Evolutionary conservation across 1,140 invertebrate species (phyloP).

Genomic region (Aphelenchoides avenae): DNA sequence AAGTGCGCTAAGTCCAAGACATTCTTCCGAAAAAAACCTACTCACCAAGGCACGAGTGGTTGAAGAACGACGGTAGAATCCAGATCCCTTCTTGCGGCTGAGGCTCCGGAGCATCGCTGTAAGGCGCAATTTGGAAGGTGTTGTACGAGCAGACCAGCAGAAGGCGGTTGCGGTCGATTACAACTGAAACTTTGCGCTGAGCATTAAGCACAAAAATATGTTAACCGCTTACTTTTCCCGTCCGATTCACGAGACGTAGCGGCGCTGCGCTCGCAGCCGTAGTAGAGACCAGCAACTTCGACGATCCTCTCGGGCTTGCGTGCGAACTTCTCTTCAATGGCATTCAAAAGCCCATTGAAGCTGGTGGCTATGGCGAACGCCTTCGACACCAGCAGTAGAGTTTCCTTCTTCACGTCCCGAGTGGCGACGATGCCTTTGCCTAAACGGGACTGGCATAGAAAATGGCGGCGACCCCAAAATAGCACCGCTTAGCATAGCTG

Average conservation of each 20-base stretch:
- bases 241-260: too few species aligned
- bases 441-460: too few species aligned
- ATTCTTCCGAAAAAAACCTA: too few species aligned
- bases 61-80: conserved; percentile 3
- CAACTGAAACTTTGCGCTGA: not conserved
- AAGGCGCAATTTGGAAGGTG: too few species aligned
- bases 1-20: not conserved
- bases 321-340: not conserved
- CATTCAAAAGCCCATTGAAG: not conserved
- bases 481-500: too few species aligned
- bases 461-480: too few species aligned
- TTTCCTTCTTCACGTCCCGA: not conserved
- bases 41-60: conserved; percentile 6
- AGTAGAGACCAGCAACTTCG: not conserved
- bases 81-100: not conserved
- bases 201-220: not conserved
- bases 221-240: too few species aligned
- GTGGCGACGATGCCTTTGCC: conserved; percentile 1
- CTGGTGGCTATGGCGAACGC: not conserved
- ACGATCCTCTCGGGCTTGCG: too few species aligned
- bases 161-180: not conserved
- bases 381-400: conserved; percentile 5
- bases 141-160: not conserved
- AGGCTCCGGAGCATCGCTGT: too few species aligned
- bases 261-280: not conserved